Evolutionary conservation across 2,797 vertebrate genomes (phyloP), one percentile per base, ranked within the genome.

Genomic region (Columba guinea): DNA sequence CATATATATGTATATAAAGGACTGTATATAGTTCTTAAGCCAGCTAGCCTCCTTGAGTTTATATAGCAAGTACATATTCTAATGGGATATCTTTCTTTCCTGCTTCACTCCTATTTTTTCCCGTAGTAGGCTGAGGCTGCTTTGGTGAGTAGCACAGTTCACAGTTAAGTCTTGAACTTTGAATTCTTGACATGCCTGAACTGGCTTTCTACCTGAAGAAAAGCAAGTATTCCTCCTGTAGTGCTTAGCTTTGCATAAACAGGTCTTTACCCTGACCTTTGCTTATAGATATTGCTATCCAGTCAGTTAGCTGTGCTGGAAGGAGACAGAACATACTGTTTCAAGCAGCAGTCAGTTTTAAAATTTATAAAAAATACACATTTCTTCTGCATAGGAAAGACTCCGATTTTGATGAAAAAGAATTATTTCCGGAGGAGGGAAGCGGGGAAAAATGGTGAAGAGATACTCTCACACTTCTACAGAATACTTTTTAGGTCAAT

Each of bases 101-200:
- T 85, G 76, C 64, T 79, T 62, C 34, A 46, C 75, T 75, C 20
- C 44, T 80, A 3, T 20, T 86, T 89, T 56, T 73, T 73, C 60
- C 81, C 63, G 19, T 77, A 44, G 76, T 82, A 67, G 0, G 1
- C 74, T 87, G 85, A 91, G 52, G 27, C 77, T 90, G 69, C 59
- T 97, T 88, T 88, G 74, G 49, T 88, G 76, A 84, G 35, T 51
- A 84, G 53, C 60, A 24, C 30, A 46, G 94, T 83, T 96, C 95
- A 86, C 51, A 34, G 65, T 87, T 85, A 75, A 94, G 83, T 92
- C 93, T 96, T 93, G 91, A 89, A 96, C 97, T 95, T 76, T 89
- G 92, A 96, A 98, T 98, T 98, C 97, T 94, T 97, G 86, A 75
- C 96, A 69, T 98, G 94, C 96, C 97, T 98, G 91, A 96, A 96